phyloP scores from a whole-genome alignment of 2,888 invertebrate species.

The Celastrina argiolus region DNA sequence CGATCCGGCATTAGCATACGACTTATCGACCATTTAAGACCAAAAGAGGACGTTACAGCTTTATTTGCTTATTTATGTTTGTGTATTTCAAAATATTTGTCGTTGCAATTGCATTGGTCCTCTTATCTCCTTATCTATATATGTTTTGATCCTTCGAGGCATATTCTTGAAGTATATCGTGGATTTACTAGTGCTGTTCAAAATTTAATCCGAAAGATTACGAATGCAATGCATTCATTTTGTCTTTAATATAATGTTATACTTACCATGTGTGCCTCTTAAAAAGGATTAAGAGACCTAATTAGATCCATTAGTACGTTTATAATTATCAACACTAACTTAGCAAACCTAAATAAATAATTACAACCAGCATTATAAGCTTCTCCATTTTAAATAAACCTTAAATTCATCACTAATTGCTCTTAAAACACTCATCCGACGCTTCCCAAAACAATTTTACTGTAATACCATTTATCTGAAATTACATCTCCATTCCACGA shows the following conservation, averaged over 20 bases:
- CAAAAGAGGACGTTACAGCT: slow-evolving; percentile 1
- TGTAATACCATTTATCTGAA: slow-evolving; percentile 25
- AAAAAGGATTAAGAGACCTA: not conserved
- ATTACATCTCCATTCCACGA: slow-evolving; percentile 23
- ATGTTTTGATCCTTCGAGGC: not conserved
- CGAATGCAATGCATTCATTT: no score
- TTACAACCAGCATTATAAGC: not conserved
- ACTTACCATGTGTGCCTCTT: not conserved
- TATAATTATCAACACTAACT: not conserved
- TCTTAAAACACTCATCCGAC: slow-evolving; percentile 19
- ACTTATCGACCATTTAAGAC: slow-evolving; percentile 3
- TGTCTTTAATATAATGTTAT: no score
- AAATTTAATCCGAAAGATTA: not conserved
- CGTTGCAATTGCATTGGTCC: not conserved
- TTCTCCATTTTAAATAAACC: slow-evolving; percentile 17
- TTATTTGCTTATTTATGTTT: slow-evolving; percentile 1
- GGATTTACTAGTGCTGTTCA: not conserved
- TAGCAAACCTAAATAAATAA: slow-evolving; percentile 9
- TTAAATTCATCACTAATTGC: slow-evolving; percentile 23
- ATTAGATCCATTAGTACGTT: not conserved
- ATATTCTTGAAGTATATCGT: not conserved
- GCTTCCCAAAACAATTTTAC: slow-evolving; percentile 24
- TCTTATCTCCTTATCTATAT: not conserved
- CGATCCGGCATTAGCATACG: slow-evolving; percentile 24
- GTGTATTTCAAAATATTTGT: not conserved